Evolutionary conservation across 2,888 invertebrate species (phyloP), one percentile per base, ranked within the genome.

Genomic region (Perdita meconis): DNA sequence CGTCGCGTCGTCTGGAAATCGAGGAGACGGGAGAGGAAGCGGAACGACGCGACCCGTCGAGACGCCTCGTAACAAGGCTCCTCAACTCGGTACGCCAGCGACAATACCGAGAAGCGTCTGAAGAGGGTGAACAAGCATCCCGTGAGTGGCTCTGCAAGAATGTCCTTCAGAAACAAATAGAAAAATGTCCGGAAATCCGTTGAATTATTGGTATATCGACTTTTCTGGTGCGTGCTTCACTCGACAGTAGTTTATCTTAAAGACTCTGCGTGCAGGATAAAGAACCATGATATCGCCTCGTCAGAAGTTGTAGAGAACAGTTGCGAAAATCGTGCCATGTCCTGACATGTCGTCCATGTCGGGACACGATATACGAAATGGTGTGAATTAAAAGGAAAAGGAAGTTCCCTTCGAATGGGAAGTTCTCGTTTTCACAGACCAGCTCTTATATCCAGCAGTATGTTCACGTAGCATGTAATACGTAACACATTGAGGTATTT

Each of bases 171-270:
- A 55, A 57, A 50, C 73, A 68, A 65, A 73, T 70, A 66, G 73
- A 78, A 80, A 73, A 78, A 73, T 77, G 60, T 44, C 53, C 26
- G 2, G 6, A 38, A 22, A 60, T 60, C 44, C 63, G 30, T 26
- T 63, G 68, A 72, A 53, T 73, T 70, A 78, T 80, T 26, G 66
- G 47, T 71, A n/a, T 51, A 72, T 79, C 68, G 72, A 72, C 72
- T 44, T 1, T 12, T 44, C 5, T 2, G 2, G 2, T 16, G 6
- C n/a, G 4, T 16, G 47, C 22, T 36, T n/a, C 30, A 16, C 65
- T 26, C 40, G 40, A 16, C 12, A 4, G 26, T 0, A 2, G 4
- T 12, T 38, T 47, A 26, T 16, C 36, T 59, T 59, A 36, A 59
- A 59, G 50, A 34, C 42, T 65, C 65, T 1, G 30, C 30, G 51